These are phyloP conservation scores for Delia radicum DNA, from an alignment of 1,140 invertebrate species.

Conservation along the genomic window DNA sequence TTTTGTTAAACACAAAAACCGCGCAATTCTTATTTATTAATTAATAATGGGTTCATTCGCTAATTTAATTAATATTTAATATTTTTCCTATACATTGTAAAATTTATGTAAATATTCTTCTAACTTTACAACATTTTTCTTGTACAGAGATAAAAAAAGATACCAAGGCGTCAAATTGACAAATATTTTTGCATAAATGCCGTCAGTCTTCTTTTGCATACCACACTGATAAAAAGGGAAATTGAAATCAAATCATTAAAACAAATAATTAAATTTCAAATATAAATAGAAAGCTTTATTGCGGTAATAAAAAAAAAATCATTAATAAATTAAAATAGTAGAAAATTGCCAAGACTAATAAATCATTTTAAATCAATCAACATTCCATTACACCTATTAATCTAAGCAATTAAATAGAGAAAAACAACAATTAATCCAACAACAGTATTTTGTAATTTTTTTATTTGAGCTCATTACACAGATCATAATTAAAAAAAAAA, in stretches of 20 bases:
- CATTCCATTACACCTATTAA: slow-evolving; percentile 1
- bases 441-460: neutral
- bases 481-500: neutral
- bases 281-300: neutral
- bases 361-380: neutral
- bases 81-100: too few species aligned
- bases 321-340: neutral
- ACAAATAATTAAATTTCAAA: neutral
- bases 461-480: neutral
- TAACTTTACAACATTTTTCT: too few species aligned
- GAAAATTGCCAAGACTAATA: neutral
- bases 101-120: too few species aligned
- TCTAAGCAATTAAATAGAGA: neutral
- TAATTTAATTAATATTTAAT: too few species aligned
- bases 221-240: neutral
- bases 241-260: neutral
- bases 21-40: too few species aligned
- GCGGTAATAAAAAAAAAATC: neutral
- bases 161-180: neutral
- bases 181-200: neutral
- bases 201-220: neutral
- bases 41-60: too few species aligned
- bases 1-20: too few species aligned
- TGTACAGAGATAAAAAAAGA: too few species aligned
- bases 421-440: neutral